Evolutionary conservation across 2,113 vertebrate genomes (phyloP), one percentile per base, ranked within the genome.

Genomic region (Notiomystis cincta): DNA sequence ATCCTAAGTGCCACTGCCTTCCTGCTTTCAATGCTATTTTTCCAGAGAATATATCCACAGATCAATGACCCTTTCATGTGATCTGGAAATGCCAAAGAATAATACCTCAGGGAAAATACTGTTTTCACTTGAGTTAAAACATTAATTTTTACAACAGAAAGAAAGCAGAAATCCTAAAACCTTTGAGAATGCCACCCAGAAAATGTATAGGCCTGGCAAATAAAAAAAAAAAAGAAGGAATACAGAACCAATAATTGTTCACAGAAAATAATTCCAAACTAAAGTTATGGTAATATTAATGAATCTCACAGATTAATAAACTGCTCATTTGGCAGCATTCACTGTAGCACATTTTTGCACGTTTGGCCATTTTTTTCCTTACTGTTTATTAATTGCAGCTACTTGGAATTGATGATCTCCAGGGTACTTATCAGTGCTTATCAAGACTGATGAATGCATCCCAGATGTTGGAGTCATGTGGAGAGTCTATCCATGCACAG

Each of bases 1-100:
- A 76, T 95, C 70, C 33, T 56, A 89, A 80, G 90, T 86, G 91
- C 45, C 90, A 96, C 40, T 88, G 75, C 44, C 66, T 88, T 95
- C 47, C 81, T 6, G 1, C 61, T 82, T 91, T 69, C 54, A 80
- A 9, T 72, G 42, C 35, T 87, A 31, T 85, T 89, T 89, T 95
- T 80, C 38, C 71, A 91, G 54, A 89, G 37, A 96, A 87, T 31
- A 57, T 50, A 88, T 70, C 71, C 76, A 91, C 66, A 94, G 82
- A 85, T 70, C 86, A 94, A 66, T 82, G 87, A 91, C 30, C 60
- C 79, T 38, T 73, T 80, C 60, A 69, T 77, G 25, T 58, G 27
- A 96, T 93, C 73, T 85, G 67, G 54, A 96, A 96, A 95, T 90
- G 57, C 45, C 92, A 85, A 82, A 93, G 67, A 80, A 80, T 50